A percentile compares a stretch with the other conserved stretches of the same genome.
Conservation (phyloP, 2,797 vertebrate genomes). For the Falco biarmicus region DNA sequence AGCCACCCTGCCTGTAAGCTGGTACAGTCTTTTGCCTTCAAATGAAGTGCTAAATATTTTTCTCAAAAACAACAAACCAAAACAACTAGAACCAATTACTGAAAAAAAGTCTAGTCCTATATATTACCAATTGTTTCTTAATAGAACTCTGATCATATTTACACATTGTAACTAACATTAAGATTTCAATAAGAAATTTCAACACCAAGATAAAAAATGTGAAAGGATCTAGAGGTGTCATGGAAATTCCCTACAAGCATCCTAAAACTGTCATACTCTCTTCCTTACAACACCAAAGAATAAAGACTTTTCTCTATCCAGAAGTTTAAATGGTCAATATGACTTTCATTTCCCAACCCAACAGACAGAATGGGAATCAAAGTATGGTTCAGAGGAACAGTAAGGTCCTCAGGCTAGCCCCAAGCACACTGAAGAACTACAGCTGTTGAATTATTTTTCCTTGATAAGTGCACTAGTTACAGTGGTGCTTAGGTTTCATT, state of each 20-base stretch:
- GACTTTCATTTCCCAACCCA: constrained; percentile 39
- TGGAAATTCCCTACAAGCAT: not conserved
- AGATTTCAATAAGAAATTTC: not conserved
- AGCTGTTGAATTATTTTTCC: not conserved
- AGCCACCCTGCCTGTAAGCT: not conserved
- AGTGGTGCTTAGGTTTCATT: not conserved
- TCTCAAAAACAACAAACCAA: not conserved
- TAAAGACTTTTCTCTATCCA: not conserved
- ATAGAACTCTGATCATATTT: not conserved
- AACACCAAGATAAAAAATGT: not conserved
- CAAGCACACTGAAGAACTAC: constrained; percentile 24
- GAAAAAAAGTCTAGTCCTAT: not conserved
- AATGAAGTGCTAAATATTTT: not conserved
- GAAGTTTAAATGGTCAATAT: constrained; percentile 31
- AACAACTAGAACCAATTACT: not conserved
- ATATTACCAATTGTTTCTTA: not conserved
- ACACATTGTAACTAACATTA: not conserved
- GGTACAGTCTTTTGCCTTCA: not conserved
- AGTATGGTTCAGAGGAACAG: constrained; percentile 57
- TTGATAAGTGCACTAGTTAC: not conserved
- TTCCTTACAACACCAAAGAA: not conserved
- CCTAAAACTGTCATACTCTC: not conserved
- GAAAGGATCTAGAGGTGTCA: not conserved
- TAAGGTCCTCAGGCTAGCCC: constrained; percentile 47
- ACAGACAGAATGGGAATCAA: constrained; percentile 54